Evolutionary conservation across 1,140 invertebrate genomes (phyloP), one percentile per base, ranked within the genome.

Genomic region (Bathynomus jamesi): DNA sequence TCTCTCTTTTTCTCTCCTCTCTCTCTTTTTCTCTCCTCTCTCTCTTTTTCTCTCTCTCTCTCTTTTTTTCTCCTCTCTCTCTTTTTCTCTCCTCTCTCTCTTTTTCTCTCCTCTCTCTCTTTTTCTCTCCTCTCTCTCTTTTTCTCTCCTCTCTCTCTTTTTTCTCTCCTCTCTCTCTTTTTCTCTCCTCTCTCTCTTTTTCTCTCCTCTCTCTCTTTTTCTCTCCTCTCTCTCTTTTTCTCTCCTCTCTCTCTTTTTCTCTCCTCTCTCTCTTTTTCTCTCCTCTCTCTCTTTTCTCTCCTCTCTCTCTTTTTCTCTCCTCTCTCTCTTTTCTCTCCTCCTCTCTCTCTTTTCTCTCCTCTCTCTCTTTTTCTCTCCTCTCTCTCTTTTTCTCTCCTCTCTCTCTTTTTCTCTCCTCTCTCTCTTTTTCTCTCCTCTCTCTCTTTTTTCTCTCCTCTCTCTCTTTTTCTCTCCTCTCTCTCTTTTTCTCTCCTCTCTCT

Each of bases 11-110:
- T 10, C 10, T 11, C 10, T 21, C 11, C 25, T 28, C 64, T 65
- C 28, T 65, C 64, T 30, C 17, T 65, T 24, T 30, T 28, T 5
- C 27, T 28, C 29, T 8, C 8, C 17, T 62, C 17, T 27, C 17
- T 62, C 8, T 63, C 13, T 10, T 27, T 64, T 27, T 64, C 62
- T 64, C 62, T 64, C 62, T 64, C 62, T 64, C 62, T 64, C 62
- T 64, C 25, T 64, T 29, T 64, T 27, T 25, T 17, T 64, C 25
- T 64, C 25, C 17, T 11, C 13, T 28, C 28, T 28, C 17, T 27
- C 28, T 28, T 64, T 28, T 24, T 28, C 27, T 28, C 27, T 28
- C 25, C 61, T 63, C 61, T 24, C 24, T 63, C 61, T 63, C 61
- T 63, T 25, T 64, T 27, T 64, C 62, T 64, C 62, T 64, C n/a